Evolutionary conservation across 2,797 vertebrate species (phyloP).

Genomic region (Amniataba percoides): DNA sequence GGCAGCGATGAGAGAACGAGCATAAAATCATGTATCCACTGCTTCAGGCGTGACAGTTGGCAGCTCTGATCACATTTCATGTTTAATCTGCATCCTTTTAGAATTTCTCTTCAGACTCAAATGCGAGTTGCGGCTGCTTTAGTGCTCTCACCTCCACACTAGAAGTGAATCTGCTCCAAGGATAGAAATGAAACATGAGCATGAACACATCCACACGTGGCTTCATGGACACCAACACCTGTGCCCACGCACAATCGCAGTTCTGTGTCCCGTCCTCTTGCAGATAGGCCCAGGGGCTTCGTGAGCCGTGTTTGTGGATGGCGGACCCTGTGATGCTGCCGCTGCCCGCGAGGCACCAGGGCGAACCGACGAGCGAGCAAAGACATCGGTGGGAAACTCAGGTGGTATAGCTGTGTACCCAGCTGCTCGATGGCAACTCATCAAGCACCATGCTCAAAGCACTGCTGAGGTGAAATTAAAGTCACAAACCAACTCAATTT

Average conservation of each 20-base stretch:
- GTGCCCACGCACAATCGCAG: slow-evolving; percentile 51
- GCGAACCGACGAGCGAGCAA: slow-evolving; percentile 51
- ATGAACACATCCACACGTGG: slow-evolving; percentile 37
- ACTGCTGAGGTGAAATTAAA: slow-evolving; percentile 43
- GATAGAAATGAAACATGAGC: slow-evolving; percentile 14
- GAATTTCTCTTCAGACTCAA: slow-evolving; percentile 29
- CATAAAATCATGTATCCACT: slow-evolving; percentile 49
- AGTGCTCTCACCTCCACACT: slow-evolving; percentile 6
- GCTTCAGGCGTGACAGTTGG: slow-evolving; percentile 64
- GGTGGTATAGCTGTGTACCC: slow-evolving; percentile 70
- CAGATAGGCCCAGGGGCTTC: slow-evolving; percentile 50
- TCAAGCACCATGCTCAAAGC: slow-evolving; percentile 61
- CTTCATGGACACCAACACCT: slow-evolving; percentile 52
- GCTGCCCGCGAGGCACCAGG: slow-evolving; percentile 59
- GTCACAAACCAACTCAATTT: slow-evolving; percentile 31
- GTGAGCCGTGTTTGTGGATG: slow-evolving; percentile 36
- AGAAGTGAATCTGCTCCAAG: slow-evolving; percentile 18
- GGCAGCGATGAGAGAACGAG: slow-evolving; percentile 37
- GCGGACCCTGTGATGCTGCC: slow-evolving; percentile 45
- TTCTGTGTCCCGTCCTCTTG: slow-evolving; percentile 32
- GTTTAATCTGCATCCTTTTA: slow-evolving; percentile 54
- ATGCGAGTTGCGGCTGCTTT: slow-evolving; percentile 6
- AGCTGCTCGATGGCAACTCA: slow-evolving; percentile 70
- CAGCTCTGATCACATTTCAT: slow-evolving; percentile 54
- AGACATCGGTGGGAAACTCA: slow-evolving; percentile 71